These are phyloP conservation scores for Phalacrocorax brasilianus DNA, from an alignment of 2,113 vertebrate species.

Conservation along the genomic window DNA sequence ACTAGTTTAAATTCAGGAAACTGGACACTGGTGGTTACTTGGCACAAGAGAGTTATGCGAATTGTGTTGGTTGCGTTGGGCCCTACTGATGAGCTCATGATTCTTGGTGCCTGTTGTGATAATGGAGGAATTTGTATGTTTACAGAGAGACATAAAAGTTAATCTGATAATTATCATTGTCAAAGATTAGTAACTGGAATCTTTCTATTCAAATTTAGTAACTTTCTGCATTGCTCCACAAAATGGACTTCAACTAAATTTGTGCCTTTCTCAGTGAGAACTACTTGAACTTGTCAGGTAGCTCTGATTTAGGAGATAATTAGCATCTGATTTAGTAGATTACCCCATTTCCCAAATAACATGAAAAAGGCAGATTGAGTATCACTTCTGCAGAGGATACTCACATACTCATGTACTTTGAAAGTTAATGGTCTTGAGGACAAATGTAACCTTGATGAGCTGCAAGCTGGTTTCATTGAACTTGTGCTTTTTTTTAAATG, in stretches of 20 bases:
- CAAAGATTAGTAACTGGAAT: background rate
- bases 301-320: background rate
- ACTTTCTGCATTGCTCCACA: background rate
- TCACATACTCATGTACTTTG: background rate
- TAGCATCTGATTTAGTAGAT: background rate
- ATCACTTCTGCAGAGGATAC: background rate
- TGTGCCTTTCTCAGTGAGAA: background rate
- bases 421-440: background rate
- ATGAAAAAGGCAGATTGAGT: background rate
- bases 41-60: background rate
- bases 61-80: fast-evolving
- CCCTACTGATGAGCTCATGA: background rate
- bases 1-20: background rate
- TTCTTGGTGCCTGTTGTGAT: background rate
- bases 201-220: background rate
- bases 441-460: background rate
- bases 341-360: background rate
- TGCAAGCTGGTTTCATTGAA: background rate
- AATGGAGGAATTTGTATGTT: background rate
- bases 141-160: background rate
- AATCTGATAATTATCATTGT: background rate
- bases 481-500: background rate
- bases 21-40: background rate
- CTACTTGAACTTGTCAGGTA: background rate
- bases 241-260: background rate